Percentiles rank a stretch among this genome's conserved stretches.
Conservation (phyloP, 2,888 invertebrate species). For the Amblyteles armatorius region DNA sequence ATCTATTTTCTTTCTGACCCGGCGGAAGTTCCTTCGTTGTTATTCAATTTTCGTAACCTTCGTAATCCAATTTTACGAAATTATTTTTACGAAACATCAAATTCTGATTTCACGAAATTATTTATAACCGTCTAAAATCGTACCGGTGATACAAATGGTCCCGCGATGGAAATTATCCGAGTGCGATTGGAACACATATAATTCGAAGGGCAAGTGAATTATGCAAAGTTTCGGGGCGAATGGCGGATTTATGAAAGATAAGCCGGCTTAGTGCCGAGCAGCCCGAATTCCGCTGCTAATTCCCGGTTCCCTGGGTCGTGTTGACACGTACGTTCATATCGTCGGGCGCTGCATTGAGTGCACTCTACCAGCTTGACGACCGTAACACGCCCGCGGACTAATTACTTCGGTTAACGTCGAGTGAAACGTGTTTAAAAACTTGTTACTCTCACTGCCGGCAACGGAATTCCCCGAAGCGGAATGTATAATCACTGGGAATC, state of each 20-base stretch:
- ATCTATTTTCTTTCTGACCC: not conserved
- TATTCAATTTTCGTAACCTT: too few relatives aligned
- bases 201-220: constrained; percentile 5
- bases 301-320: not conserved
- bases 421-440: constrained; percentile 73
- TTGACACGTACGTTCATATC: constrained; percentile 30
- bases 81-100: too few relatives aligned
- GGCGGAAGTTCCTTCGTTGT: too few relatives aligned
- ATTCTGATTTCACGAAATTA: too few relatives aligned
- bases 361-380: constrained; percentile 24
- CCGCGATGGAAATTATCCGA: not conserved
- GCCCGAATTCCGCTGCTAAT: constrained; percentile 1
- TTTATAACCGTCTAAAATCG: too few relatives aligned
- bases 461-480: constrained; percentile 76
- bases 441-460: constrained; percentile 68
- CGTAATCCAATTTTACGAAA: too few relatives aligned
- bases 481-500: constrained; percentile 74
- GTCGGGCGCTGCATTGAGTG: not conserved
- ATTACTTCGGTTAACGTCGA: constrained; percentile 75
- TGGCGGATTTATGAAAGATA: constrained; percentile 8
- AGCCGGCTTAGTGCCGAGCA: not conserved
- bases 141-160: too few relatives aligned
- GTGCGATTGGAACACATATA: constrained; percentile 13
- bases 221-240: not conserved
- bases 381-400: constrained; percentile 66